These are phyloP conservation scores for Alexandromys fortis DNA, from an alignment of 2,113 vertebrate species.

Conservation along the genomic window DNA sequence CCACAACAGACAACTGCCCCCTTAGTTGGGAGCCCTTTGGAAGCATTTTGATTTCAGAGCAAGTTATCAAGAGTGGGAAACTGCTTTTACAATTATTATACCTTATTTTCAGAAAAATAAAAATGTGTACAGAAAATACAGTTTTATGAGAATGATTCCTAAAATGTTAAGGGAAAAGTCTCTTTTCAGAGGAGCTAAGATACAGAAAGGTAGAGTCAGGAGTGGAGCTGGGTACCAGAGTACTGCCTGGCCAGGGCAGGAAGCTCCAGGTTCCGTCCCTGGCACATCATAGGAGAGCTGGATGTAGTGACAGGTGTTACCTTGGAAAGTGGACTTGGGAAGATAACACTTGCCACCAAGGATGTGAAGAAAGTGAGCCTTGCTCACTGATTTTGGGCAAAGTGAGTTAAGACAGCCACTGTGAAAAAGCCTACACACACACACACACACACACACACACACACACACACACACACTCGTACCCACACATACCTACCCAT, in stretches of 20 bases:
- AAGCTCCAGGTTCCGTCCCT: background rate
- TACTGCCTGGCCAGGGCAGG: background rate
- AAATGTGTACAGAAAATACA: background rate
- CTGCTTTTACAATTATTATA: background rate
- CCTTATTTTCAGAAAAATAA: constrained; percentile 22
- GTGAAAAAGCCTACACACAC: background rate
- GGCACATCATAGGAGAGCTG: background rate
- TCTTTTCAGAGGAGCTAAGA: background rate
- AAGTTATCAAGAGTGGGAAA: background rate
- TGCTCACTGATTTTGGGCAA: background rate
- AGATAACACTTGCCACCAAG: background rate
- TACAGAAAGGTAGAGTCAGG: background rate
- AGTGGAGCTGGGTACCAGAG: background rate
- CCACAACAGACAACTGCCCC: background rate
- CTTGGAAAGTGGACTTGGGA: background rate
- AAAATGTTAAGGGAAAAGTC: background rate
- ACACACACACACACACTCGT: background rate
- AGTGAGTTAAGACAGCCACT: background rate
- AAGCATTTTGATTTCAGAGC: background rate
- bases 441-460: background rate
- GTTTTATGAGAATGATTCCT: background rate
- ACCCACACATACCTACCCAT: background rate
- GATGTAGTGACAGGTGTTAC: background rate
- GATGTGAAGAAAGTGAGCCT: background rate
- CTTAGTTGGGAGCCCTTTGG: background rate